Evolutionary conservation across 30 jellyfish, hydroid and myxozoan genomes (phyloP).

Genomic region (Rhopilema esculentum): DNA sequence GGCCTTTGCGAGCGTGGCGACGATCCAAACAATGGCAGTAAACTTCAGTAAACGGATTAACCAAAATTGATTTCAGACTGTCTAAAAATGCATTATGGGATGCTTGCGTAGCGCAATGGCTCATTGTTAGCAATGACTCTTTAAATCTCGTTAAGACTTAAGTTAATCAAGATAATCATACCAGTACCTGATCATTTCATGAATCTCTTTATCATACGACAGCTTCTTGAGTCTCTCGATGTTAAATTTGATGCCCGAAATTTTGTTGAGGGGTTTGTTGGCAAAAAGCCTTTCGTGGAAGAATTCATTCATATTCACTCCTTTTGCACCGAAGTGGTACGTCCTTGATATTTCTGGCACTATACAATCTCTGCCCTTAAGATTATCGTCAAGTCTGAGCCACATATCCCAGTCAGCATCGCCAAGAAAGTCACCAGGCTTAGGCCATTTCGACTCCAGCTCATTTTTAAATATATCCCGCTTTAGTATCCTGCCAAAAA

Average conservation of each 20-base stretch:
- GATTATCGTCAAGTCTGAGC: slow-evolving; percentile 80
- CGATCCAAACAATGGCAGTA: no score
- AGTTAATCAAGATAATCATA: no score
- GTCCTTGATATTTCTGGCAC: slow-evolving; percentile 93
- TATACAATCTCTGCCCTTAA: slow-evolving; percentile 93
- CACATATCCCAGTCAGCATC: slow-evolving; percentile 91
- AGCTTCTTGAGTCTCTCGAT: slow-evolving; percentile 60
- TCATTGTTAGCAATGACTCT: no score
- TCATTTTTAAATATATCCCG: slow-evolving; percentile 58
- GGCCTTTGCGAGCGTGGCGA: no score
- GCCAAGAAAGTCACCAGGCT: slow-evolving; percentile 73
- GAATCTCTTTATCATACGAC: slow-evolving; percentile 59
- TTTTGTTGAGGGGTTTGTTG: slow-evolving; percentile 81
- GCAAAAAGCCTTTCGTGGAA: slow-evolving; percentile 84
- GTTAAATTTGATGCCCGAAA: slow-evolving; percentile 75
- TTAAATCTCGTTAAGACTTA: no score
- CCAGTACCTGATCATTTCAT: slow-evolving; percentile 59
- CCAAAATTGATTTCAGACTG: no score
- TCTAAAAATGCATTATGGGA: no score
- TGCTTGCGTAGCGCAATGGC: no score
- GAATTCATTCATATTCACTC: slow-evolving; percentile 78
- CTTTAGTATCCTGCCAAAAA: background rate
- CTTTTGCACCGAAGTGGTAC: slow-evolving; percentile 90
- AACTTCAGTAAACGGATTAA: no score
- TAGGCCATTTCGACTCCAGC: slow-evolving; percentile 70